Conservation (phyloP, 30 jellyfish, hydroid and myxozoan genomes). For the Thelohanellus kitauei region DNA sequence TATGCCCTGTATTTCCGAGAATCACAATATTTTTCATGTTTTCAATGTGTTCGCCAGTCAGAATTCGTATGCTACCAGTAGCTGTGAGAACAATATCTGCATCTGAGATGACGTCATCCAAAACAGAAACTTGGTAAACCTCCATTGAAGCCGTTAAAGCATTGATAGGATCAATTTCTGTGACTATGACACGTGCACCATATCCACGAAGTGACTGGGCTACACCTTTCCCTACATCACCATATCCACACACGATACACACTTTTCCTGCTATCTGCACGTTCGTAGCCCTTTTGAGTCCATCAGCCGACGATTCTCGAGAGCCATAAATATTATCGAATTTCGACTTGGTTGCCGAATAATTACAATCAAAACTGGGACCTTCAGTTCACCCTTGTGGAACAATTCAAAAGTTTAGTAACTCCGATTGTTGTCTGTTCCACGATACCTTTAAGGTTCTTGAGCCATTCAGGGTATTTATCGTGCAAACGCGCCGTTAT, state of each 20-base stretch:
- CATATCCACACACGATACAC: neutral
- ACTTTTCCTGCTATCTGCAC: neutral
- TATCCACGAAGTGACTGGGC: neutral
- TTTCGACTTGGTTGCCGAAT: neutral
- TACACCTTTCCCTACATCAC: slow-evolving; percentile 1
- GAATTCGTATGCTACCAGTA: neutral
- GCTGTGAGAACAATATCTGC: neutral
- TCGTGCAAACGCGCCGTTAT: no score
- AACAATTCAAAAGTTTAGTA: slow-evolving; percentile 18
- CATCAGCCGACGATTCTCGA: neutral
- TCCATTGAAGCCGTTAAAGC: neutral
- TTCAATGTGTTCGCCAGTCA: slow-evolving; percentile 1
- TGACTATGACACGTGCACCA: slow-evolving; percentile 6
- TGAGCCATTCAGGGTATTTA: no score
- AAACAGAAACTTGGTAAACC: neutral
- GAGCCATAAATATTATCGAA: neutral
- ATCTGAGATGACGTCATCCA: neutral
- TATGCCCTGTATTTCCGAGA: slow-evolving; percentile 77
- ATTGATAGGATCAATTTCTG: slow-evolving; percentile 1
- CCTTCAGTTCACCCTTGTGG: neutral
- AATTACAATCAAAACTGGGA: neutral
- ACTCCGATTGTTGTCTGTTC: slow-evolving; percentile 93
- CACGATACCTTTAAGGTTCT: no score
- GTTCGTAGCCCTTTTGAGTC: neutral
- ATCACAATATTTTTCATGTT: slow-evolving; percentile 54